Evolutionary conservation across 2,888 invertebrate genomes (phyloP).

Genomic region (Microctonus brassicae): DNA sequence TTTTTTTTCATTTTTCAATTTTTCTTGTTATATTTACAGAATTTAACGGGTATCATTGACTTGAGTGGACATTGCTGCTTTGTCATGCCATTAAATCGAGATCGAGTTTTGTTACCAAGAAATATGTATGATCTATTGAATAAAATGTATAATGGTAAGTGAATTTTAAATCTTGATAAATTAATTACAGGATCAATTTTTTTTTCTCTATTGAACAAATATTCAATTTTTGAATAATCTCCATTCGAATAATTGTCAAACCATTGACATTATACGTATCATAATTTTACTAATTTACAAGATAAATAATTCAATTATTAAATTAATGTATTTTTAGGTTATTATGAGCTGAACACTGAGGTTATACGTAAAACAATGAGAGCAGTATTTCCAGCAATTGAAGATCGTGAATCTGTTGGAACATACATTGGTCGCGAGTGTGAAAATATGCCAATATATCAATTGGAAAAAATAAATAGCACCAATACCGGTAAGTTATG

Average conservation of each 20-base stretch:
- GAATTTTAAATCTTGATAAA: not conserved
- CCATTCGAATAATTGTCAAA: too few relatives aligned
- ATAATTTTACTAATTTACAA: too few relatives aligned
- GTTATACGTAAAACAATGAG: constrained; percentile 83
- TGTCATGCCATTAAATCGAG: constrained; percentile 88
- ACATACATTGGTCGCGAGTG: constrained; percentile 81
- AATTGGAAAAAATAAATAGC: constrained; percentile 77
- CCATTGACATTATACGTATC: too few relatives aligned
- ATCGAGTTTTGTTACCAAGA: constrained; percentile 82
- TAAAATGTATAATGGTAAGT: constrained; percentile 80
- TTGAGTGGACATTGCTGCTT: constrained; percentile 84
- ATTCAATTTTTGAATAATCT: too few relatives aligned
- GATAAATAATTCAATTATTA: too few relatives aligned
- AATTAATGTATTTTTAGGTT: constrained; percentile 69
- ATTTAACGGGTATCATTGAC: constrained; percentile 84
- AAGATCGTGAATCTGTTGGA: constrained; percentile 76
- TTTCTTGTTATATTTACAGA: constrained; percentile 67
- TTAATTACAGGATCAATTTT: too few relatives aligned
- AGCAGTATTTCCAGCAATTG: constrained; percentile 80
- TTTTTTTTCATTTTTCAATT: constrained; percentile 8
- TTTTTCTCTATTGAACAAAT: too few relatives aligned
- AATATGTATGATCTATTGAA: constrained; percentile 83
- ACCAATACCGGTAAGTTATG: constrained; percentile 73
- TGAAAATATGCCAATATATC: constrained; percentile 79
- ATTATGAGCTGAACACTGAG: constrained; percentile 86